Percentiles rank a stretch among this genome's conserved stretches.
Evolutionary conservation across 2,797 vertebrate genomes (phyloP).

Genomic region (Falco rusticolus): DNA sequence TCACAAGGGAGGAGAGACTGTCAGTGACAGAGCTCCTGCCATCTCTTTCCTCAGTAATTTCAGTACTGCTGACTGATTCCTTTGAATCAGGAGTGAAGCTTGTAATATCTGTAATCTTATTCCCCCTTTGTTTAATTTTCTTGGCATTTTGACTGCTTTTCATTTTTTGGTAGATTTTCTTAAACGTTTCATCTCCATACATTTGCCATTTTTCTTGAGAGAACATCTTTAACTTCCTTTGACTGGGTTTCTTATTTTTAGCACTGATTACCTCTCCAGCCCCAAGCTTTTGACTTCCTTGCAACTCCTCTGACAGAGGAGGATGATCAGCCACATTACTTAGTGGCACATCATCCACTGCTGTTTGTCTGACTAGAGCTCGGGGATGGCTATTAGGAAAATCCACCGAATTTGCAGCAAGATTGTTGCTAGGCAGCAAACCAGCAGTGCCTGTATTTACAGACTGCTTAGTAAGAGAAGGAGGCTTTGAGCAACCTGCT

Average conservation of each 20-base stretch:
- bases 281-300: slow-evolving; percentile 64
- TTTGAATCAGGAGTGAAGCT: neutral
- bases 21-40: neutral
- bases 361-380: slow-evolving; percentile 91
- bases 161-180: slow-evolving; percentile 87
- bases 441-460: slow-evolving; percentile 74
- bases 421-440: slow-evolving; percentile 73
- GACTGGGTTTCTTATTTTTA: slow-evolving; percentile 79
- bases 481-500: slow-evolving; percentile 53
- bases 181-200: slow-evolving; percentile 92
- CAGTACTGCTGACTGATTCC: neutral
- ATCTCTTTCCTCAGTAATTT: neutral
- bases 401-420: slow-evolving; percentile 73
- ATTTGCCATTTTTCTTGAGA: slow-evolving; percentile 97
- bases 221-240: slow-evolving; percentile 87
- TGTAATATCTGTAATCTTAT: neutral
- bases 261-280: slow-evolving; percentile 63
- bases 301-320: slow-evolving; percentile 70
- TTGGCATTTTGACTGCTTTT: slow-evolving; percentile 76
- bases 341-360: slow-evolving; percentile 88
- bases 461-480: slow-evolving; percentile 60
- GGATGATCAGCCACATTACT: slow-evolving; percentile 63
- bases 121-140: slow-evolving; percentile 66
- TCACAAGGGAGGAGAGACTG: neutral
- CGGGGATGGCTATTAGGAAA: slow-evolving; percentile 85